Evolutionary conservation across 2,797 vertebrate genomes (phyloP).

Genomic region (Perdix hodgsoniae): DNA sequence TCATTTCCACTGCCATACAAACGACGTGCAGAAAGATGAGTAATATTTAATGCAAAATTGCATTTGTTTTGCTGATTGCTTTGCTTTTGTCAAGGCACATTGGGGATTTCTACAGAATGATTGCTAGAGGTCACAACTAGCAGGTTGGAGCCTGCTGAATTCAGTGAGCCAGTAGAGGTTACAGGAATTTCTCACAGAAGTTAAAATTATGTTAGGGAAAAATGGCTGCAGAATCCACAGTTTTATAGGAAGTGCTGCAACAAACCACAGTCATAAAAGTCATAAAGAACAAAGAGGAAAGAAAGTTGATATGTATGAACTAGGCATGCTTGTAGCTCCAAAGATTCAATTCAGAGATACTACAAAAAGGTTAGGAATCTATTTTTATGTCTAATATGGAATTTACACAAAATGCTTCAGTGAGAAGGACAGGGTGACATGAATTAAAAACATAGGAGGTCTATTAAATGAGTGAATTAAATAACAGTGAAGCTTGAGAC

Average conservation of each 20-base stretch:
- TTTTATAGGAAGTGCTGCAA: not conserved
- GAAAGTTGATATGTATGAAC: not conserved
- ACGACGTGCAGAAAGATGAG: not conserved
- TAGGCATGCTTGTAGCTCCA: not conserved
- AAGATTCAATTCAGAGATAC: not conserved
- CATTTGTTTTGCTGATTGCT: conserved; percentile 49
- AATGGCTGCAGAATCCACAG: not conserved
- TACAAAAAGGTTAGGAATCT: not conserved
- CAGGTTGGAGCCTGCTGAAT: conserved; percentile 5
- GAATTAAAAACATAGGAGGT: not conserved
- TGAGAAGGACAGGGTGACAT: not conserved
- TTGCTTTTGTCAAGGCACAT: conserved; percentile 54
- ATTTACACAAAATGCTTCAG: not conserved
- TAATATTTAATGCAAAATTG: conserved; percentile 9
- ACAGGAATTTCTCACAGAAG: not conserved
- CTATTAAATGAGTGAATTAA: not conserved
- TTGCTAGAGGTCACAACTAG: not conserved
- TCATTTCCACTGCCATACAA: conserved; percentile 3
- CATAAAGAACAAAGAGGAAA: not conserved
- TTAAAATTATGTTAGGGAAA: not conserved
- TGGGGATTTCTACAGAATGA: conserved; percentile 9
- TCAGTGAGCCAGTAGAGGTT: not conserved
- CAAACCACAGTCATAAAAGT: not conserved
- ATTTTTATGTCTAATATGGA: not conserved
- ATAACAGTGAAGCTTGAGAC: not conserved